Evolutionary conservation across 2,888 invertebrate genomes (phyloP).

Genomic region (Aromia moschata): DNA sequence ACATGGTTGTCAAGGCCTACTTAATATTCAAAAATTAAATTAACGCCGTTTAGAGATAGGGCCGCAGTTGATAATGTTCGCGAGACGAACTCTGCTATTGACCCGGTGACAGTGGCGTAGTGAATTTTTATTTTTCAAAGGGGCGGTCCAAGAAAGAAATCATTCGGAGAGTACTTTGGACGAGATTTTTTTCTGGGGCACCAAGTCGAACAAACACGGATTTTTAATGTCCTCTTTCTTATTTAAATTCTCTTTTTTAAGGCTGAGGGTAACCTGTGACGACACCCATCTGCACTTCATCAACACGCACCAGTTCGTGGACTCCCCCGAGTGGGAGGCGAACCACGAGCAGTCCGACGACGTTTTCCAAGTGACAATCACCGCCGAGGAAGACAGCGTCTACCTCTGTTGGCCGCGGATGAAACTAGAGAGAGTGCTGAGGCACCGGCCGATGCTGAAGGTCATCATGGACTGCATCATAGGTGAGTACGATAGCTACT

Average conservation of each 20-base stretch:
- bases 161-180: too few species aligned
- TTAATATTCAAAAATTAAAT: too few species aligned
- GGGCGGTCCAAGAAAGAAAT: too few species aligned
- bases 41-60: too few species aligned
- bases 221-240: too few species aligned
- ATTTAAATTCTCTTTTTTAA: conserved; percentile 62
- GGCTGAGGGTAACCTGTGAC: conserved; percentile 83
- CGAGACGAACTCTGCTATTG: too few species aligned
- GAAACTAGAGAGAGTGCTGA: conserved; percentile 77
- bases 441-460: conserved; percentile 78
- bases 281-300: conserved; percentile 85
- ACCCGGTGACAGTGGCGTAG: too few species aligned
- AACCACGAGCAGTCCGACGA: conserved; percentile 80
- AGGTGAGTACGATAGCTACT: conserved; percentile 67
- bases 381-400: conserved; percentile 80
- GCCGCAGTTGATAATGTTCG: too few species aligned
- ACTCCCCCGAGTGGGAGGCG: conserved; percentile 91
- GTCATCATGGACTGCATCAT: conserved; percentile 81
- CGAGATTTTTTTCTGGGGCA: too few species aligned
- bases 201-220: too few species aligned
- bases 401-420: conserved; percentile 83
- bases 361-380: conserved; percentile 81
- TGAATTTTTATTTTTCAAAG: too few species aligned
- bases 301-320: conserved; percentile 83
- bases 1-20: too few species aligned